Percentiles rank a stretch among this genome's conserved stretches.
phyloP scores from a whole-genome alignment of 1,140 invertebrate species.

The Panagrolaimus sp. region DNA sequence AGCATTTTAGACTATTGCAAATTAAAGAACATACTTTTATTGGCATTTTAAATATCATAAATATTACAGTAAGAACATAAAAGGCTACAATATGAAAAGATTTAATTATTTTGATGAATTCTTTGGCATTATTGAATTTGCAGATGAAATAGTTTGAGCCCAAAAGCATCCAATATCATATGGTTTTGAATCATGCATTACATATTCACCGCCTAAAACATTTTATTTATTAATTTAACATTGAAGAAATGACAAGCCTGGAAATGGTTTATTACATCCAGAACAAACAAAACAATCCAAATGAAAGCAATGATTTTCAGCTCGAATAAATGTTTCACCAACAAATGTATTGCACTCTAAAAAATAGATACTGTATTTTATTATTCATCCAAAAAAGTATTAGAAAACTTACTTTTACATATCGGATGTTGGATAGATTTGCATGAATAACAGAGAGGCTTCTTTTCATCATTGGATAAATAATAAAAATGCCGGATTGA shows the following conservation, averaged over 20 bases:
- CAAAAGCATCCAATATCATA: constrained; percentile 5
- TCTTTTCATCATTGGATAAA: neutral
- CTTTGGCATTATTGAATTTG: too few relatives aligned
- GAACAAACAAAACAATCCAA: constrained; percentile 4
- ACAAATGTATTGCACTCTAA: constrained; percentile 1
- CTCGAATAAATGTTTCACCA: constrained; percentile 10
- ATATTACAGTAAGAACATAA: too few relatives aligned
- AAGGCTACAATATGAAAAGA: too few relatives aligned
- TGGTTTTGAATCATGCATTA: neutral
- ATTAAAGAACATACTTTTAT: too few relatives aligned
- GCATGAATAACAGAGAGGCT: constrained; percentile 6
- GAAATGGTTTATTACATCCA: constrained; percentile 4
- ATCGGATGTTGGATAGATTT: neutral
- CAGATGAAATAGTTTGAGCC: neutral
- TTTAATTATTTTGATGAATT: too few relatives aligned
- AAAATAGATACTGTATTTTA: neutral
- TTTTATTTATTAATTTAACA: too few relatives aligned
- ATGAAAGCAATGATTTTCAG: neutral
- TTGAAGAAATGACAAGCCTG: neutral
- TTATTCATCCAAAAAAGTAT: too few relatives aligned
- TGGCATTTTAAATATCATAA: too few relatives aligned
- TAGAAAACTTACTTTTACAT: neutral
- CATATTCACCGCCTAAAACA: neutral
- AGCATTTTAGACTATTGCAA: too few relatives aligned
- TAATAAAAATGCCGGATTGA: constrained; percentile 2